Base-by-base conservation (phyloP, 2,888 invertebrate species). In the Strigamia crassipes region DNA sequence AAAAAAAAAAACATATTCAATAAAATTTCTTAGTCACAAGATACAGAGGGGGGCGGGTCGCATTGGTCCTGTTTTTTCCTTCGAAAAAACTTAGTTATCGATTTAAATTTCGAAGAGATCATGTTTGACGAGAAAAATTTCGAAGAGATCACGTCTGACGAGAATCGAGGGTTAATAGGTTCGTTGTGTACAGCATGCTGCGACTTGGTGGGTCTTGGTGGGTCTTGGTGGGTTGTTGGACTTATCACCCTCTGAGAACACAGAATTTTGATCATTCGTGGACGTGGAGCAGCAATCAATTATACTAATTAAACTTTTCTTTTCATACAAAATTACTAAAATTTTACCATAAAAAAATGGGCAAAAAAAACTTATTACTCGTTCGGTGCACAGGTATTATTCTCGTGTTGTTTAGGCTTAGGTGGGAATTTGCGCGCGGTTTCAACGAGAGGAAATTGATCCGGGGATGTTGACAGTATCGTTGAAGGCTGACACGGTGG, bases 181-280 rank as follows among this genome's bases (percentile, higher is more conserved):
- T 23, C 61, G 18, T 61, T 23, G 73, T 73, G 13, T 31, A 31
- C 73, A 27, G 73, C 56, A 4, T 56, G 18, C 18, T 56, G n/a
- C 56, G 73, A 31, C 31, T 1, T 73, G 73, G 73, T 6, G 73
- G 27, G 27, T 31, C 31, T 27, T 31, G 73, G 73, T 73, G 73
- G 73, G 73, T 73, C 73, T 73, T 56, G 56, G 56, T 18, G 56
- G 56, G 56, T 56, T 56, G 56, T 56, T 56, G 56, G 56, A 56
- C 18, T 56, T 18, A 18, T 56, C 56, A 56, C 56, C 56, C 73
- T 73, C 73, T 73, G 31, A 73, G 73, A 73, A 73, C 73, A 73
- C 73, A 73, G 73, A 73, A 73, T 73, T 73, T 73, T 13, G 73
- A 73, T 73, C 27, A 73, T 61, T 61, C 27, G 73, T 73, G 73